phyloP scores from a whole-genome alignment of 2,797 vertebrate species.

The Enteromius radiatus region DNA sequence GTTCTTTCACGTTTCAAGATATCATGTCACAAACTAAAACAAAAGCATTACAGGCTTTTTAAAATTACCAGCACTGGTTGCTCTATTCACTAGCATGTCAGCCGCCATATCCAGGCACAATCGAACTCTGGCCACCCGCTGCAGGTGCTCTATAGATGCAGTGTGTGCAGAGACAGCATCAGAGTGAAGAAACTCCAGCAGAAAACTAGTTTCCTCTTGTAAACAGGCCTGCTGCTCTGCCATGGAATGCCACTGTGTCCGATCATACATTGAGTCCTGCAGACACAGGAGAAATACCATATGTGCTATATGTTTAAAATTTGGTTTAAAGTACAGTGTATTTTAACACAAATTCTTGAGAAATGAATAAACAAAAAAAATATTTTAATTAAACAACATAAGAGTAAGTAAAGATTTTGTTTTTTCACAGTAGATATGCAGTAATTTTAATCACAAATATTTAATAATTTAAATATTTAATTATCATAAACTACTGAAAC shows the following conservation, averaged over 20 bases:
- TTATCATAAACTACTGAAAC: not conserved
- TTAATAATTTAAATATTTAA: too few relatives aligned
- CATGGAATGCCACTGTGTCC: slow-evolving; percentile 72
- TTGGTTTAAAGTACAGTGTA: too few relatives aligned
- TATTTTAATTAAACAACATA: not conserved
- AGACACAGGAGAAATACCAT: not conserved
- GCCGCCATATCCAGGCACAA: slow-evolving; percentile 83
- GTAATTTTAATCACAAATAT: not conserved
- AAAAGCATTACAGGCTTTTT: not conserved
- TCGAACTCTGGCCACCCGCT: slow-evolving; percentile 84
- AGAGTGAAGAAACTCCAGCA: slow-evolving; percentile 64
- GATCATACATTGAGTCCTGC: slow-evolving; percentile 91
- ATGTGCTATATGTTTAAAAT: too few relatives aligned
- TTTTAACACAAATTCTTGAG: not conserved
- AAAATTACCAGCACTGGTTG: slow-evolving; percentile 61
- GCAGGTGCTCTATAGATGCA: slow-evolving; percentile 81
- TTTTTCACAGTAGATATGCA: not conserved
- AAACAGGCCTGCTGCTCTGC: slow-evolving; percentile 61
- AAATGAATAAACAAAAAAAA: not conserved
- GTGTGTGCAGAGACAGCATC: slow-evolving; percentile 26
- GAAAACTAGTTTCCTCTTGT: slow-evolving; percentile 76
- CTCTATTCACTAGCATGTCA: slow-evolving; percentile 71
- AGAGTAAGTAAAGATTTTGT: not conserved
- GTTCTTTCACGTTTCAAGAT: not conserved
- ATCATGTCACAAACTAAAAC: not conserved